Percentiles rank a stretch among this genome's conserved stretches.
Conservation (phyloP, 92 coral and sea anemone species). For the Actinostola sp. region DNA sequence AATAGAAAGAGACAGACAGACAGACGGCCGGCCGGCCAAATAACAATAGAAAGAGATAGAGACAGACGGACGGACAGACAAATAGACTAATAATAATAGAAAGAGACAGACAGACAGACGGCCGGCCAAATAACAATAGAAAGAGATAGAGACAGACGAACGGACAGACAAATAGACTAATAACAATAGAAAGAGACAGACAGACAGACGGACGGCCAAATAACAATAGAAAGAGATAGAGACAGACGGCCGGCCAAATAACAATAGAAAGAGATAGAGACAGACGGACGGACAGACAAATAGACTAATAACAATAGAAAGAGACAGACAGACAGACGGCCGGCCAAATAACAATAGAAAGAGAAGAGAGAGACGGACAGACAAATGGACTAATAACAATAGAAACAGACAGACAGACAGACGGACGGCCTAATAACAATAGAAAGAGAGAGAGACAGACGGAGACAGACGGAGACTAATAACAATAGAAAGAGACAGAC, state of each 20-base stretch:
- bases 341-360: background rate
- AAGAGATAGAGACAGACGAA: background rate
- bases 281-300: background rate
- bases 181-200: background rate
- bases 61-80: background rate
- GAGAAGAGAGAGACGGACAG: no score
- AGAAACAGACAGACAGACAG: background rate
- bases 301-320: background rate
- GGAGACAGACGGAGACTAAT: background rate
- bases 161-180: no score
- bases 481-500: background rate
- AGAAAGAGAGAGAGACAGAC: slow-evolving; percentile 3
- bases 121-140: background rate
- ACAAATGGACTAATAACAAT: background rate
- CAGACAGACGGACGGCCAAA: no score
- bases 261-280: no score
- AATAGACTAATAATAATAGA: background rate
- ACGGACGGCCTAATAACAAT: background rate
- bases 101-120: background rate
- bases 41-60: no score
- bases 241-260: background rate
- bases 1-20: background rate
- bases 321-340: no score
- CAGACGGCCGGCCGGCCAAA: no score
- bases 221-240: no score